A percentile compares a stretch with the other conserved stretches of the same genome.
Evolutionary conservation across 2,888 invertebrate genomes (phyloP).

Genomic region (Cryptosula pallasiana): DNA sequence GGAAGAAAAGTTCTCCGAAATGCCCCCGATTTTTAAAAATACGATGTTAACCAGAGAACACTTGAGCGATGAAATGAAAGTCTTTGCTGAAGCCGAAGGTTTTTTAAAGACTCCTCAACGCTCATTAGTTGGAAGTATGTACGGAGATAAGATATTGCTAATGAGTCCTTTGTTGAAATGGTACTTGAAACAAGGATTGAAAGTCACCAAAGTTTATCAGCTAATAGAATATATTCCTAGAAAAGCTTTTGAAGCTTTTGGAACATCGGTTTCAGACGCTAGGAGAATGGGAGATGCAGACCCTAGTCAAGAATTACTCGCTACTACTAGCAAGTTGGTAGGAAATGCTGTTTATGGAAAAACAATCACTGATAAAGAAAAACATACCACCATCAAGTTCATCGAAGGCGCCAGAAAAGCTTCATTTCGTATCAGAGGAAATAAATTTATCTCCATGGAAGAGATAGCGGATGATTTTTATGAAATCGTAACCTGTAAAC

Average conservation of each 20-base stretch:
- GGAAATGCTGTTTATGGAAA: neutral
- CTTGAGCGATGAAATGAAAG: neutral
- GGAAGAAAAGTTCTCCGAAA: neutral
- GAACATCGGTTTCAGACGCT: neutral
- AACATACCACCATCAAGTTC: neutral
- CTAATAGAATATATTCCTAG: neutral
- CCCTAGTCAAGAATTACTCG: neutral
- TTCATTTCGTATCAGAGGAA: neutral
- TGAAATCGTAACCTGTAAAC: neutral
- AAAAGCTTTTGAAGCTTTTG: neutral
- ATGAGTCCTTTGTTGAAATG: neutral
- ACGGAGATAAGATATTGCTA: neutral
- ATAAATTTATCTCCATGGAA: neutral
- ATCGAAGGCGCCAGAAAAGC: neutral
- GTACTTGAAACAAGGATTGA: neutral
- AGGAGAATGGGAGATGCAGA: neutral
- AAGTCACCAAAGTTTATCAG: neutral
- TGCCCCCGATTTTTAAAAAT: slow-evolving; percentile 4
- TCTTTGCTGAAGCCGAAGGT: neutral
- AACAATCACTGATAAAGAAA: neutral
- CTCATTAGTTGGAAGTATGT: neutral
- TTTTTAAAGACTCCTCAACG: neutral
- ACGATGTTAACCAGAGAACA: neutral
- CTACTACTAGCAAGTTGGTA: neutral
- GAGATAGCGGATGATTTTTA: neutral